phyloP scores from a whole-genome alignment of 2,113 vertebrate genomes.

The Brevimyrus niger region DNA sequence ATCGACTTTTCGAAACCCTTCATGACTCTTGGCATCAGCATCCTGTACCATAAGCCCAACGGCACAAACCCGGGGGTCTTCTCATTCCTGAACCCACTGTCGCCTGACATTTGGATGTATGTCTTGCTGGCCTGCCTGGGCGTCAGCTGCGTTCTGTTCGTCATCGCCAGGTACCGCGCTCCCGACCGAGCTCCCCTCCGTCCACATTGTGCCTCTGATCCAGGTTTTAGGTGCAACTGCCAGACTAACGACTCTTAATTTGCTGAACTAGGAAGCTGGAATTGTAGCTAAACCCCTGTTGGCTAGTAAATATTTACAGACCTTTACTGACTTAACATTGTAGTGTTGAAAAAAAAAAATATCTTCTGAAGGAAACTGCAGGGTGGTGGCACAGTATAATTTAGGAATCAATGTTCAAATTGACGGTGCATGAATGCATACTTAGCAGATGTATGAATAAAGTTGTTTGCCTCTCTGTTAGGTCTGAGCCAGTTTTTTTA shows the following conservation, averaged over 20 bases:
- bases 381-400: background rate
- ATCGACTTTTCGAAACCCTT: slow-evolving; percentile 99
- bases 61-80: slow-evolving; percentile 95
- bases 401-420: background rate
- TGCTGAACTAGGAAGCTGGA: background rate
- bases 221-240: background rate
- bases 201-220: background rate
- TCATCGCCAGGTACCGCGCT: slow-evolving; percentile 84
- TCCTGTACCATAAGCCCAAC: slow-evolving; percentile 93
- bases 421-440: background rate
- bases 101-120: slow-evolving; percentile 98
- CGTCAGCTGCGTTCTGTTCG: slow-evolving; percentile 96
- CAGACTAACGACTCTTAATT: background rate
- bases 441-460: background rate
- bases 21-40: slow-evolving; percentile 96
- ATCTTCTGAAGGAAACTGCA: background rate
- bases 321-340: background rate
- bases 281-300: background rate
- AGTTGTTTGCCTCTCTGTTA: background rate
- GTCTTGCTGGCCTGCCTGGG: slow-evolving; percentile 92
- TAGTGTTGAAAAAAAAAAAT: background rate
- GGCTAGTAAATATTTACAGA: background rate
- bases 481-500: background rate
- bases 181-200: background rate
- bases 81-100: slow-evolving; percentile 92